These are phyloP conservation scores for Oligia latruncula DNA, from an alignment of 2,888 invertebrate genomes.

Conservation along the genomic window DNA sequence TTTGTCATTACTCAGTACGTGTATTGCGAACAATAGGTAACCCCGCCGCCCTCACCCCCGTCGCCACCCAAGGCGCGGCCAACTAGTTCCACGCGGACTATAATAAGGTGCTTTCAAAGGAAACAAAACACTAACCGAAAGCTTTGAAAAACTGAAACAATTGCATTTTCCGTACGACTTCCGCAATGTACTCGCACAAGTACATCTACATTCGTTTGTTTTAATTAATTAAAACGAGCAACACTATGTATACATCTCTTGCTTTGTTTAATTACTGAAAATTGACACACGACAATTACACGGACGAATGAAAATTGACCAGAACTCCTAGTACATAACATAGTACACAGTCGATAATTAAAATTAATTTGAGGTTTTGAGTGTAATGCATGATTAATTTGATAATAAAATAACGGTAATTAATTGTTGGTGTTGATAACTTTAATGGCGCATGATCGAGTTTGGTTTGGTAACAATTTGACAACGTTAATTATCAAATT, in stretches of 20 bases:
- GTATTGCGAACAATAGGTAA: too few species aligned
- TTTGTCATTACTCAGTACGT: too few species aligned
- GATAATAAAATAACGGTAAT: background rate
- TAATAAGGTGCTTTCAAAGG: background rate
- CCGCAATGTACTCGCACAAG: background rate
- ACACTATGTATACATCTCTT: constrained; percentile 21
- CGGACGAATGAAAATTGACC: constrained; percentile 33
- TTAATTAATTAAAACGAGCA: constrained; percentile 63
- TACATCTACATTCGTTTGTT: constrained; percentile 14
- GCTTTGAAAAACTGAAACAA: constrained; percentile 35
- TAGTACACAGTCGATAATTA: constrained; percentile 23
- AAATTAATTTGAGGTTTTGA: constrained; percentile 40
- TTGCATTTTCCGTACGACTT: constrained; percentile 39
- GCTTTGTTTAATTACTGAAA: constrained; percentile 57
- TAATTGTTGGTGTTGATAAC: constrained; percentile 2
- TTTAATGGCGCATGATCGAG: background rate
- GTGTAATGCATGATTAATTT: background rate
- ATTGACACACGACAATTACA: constrained; percentile 48
- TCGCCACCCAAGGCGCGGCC: too few species aligned
- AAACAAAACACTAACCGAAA: background rate
- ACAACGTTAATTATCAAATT: too few species aligned
- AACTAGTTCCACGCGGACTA: too few species aligned
- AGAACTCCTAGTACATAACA: constrained; percentile 11
- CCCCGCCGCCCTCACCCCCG: too few species aligned
- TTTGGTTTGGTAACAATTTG: background rate